These are phyloP conservation scores for Cliona cf. orientalis DNA, from an alignment of 37 sponge, comb jelly and placozoan genomes.

Conservation along the genomic window DNA sequence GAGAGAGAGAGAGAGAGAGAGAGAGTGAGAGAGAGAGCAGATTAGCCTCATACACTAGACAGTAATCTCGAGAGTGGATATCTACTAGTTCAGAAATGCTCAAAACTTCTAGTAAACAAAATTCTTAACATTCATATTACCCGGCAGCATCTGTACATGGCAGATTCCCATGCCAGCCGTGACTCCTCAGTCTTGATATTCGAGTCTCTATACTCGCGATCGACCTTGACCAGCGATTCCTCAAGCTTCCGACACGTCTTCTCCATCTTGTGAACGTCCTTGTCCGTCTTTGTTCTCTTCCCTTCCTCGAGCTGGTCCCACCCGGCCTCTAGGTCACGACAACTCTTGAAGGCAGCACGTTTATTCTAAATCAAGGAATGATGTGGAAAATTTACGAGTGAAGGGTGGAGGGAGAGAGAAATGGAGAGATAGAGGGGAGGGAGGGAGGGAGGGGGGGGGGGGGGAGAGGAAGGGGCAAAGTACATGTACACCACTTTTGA, in stretches of 20 bases:
- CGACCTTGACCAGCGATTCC: constrained; percentile 65
- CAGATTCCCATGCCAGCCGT: constrained; percentile 75
- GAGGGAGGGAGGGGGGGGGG: not conserved
- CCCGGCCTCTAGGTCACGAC: constrained; percentile 47
- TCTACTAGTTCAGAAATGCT: too few species aligned
- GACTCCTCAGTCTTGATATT: constrained; percentile 78
- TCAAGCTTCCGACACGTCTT: constrained; percentile 65
- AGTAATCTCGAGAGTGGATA: not conserved
- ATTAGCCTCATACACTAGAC: not conserved
- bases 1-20: not conserved
- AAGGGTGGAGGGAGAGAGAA: constrained; percentile 17
- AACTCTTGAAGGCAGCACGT: constrained; percentile 30
- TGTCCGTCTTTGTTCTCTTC: constrained; percentile 55
- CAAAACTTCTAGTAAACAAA: not conserved
- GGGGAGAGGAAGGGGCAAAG: not conserved
- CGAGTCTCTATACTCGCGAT: constrained; percentile 73
- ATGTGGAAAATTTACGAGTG: not conserved
- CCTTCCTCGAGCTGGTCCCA: constrained; percentile 57
- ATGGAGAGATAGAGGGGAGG: constrained; percentile 21
- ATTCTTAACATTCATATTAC: constrained; percentile 20
- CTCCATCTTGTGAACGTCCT: constrained; percentile 69
- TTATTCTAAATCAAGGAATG: constrained; percentile 41
- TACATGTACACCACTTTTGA: not conserved
- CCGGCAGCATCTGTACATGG: constrained; percentile 80
- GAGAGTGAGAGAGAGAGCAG: not conserved